Percentiles rank a stretch among this genome's conserved stretches.
Evolutionary conservation across 2,888 invertebrate genomes (phyloP).

Genomic region (Theodoxus fluviatilis): DNA sequence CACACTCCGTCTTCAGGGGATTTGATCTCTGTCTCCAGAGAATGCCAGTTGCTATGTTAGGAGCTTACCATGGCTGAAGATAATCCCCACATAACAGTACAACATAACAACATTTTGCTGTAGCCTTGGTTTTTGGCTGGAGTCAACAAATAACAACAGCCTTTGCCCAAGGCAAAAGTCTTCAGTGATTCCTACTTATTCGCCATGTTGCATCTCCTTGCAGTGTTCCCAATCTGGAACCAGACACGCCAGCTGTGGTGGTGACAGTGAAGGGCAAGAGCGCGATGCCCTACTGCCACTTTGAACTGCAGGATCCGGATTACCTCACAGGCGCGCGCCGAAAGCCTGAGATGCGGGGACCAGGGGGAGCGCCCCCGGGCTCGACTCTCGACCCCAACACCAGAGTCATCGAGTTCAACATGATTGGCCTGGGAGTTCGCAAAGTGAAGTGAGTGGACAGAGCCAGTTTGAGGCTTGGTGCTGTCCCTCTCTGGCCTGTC

Average conservation of each 20-base stretch:
- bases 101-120: not conserved
- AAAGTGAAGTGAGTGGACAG: slow-evolving; percentile 50
- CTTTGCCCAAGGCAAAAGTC: too few species aligned
- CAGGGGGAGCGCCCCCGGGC: slow-evolving; percentile 60
- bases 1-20: too few species aligned
- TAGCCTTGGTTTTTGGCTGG: not conserved
- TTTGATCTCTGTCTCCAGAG: too few species aligned
- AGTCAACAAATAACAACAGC: too few species aligned
- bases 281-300: slow-evolving; percentile 75
- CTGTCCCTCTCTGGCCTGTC: too few species aligned
- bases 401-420: slow-evolving; percentile 74
- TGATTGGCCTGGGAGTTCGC: slow-evolving; percentile 71
- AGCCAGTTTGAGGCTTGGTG: too few species aligned
- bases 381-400: slow-evolving; percentile 67
- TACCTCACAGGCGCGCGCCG: slow-evolving; percentile 68
- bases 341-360: slow-evolving; percentile 62
- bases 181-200: not conserved
- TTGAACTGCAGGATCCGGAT: slow-evolving; percentile 75
- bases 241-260: slow-evolving; percentile 54
- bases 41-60: too few species aligned
- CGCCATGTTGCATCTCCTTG: slow-evolving; percentile 13
- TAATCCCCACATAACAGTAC: not conserved
- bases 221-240: slow-evolving; percentile 63
- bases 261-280: slow-evolving; percentile 70
- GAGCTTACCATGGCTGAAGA: not conserved